Evolutionary conservation across 1,140 invertebrate genomes (phyloP), one percentile per base, ranked within the genome.

Genomic region (Zophobas atratus): DNA sequence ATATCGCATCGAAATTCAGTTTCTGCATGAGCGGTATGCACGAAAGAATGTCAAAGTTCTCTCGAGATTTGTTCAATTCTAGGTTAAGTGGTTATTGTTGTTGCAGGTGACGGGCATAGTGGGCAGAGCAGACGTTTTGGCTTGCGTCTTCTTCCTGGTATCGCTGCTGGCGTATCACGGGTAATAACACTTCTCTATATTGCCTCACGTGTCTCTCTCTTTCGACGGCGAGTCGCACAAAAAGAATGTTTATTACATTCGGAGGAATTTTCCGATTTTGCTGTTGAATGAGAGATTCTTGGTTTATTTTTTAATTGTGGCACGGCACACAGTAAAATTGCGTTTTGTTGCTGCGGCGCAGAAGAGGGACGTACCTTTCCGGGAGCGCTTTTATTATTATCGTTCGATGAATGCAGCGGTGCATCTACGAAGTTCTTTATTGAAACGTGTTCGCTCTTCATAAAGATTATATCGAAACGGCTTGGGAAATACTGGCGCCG

Each of bases 81-180:
- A 46, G 60, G 60, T 48, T 67, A 67, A 67, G 60, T 67, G 60
- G 60, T 77, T 76, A 70, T 84, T 84, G 81, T 84, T 86, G 81
- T 91, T 90, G n/a, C 89, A 94, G 93, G 93, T 95, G 48, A 91
- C 93, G 35, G 93, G 93, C 51, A 93, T 95, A 55, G 95, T 96
- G 0, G 95, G 95, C 8, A 87, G 94, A 86, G 94, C 95, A n/a
- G 95, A 96, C 87, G 91, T 96, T 32, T 87, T 96, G 39, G 94
- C 94, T 1, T 94, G 94, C 83, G 89, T 95, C 77, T 94, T 96
- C 87, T 95, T 95, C 87, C 88, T 97, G 6, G 88, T 94, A 55
- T 94, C 95, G 0, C 91, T 98, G 71, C 89, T 96, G 81, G 92
- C 90, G 80, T 96, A 92, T 88, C 93, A 93, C 82, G 93, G 92